Evolutionary conservation across 1,140 invertebrate genomes (phyloP), one percentile per base, ranked within the genome.

Genomic region (Cephus cinctus): DNA sequence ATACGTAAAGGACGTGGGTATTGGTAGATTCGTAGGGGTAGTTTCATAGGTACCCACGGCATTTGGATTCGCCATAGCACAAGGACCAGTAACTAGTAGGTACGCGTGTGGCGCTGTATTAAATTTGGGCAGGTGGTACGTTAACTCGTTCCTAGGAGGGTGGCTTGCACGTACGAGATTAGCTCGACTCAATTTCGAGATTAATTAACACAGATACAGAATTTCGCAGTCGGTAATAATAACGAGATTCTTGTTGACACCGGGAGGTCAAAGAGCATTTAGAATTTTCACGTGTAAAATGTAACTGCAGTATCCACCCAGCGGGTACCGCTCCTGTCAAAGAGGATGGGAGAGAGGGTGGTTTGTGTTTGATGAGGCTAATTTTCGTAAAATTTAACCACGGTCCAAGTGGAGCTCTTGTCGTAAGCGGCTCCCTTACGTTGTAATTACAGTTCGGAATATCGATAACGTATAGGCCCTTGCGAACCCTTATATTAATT

Each of bases 121-220:
- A 60, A 59, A 58, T 60, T 43, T 36, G 25, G 21, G 36, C 25
- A 41, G 42, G 36, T 50, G 38, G 47, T 25, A 39, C 51, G 51
- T 39, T 36, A 43, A 4, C 30, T 44, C 20, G 27, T 16, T 31
- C 5, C 42, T 27, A 9, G 11, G 21, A n/a, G 18, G 21, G 30
- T 11, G 20, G 11, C 39, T 20, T 48, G 20, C 46, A 32, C 38
- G 43, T 36, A 32, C 50, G 32, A 49, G 21, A 23, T 60, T 52
- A 48, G 45, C 42, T 58, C 49, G 52, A 60, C 59, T 52, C 57
- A 54, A 60, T 56, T 60, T 52, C 41, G 39, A 36, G 57, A 59
- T 43, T 59, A 60, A 60, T 60, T 59, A 59, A 46, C 56, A 31
- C 43, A 51, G 38, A 39, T 42, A 42, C 35, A 46, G 43, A 34